Evolutionary conservation across 2,113 vertebrate species (phyloP).

Genomic region (Ahaetulla prasina): DNA sequence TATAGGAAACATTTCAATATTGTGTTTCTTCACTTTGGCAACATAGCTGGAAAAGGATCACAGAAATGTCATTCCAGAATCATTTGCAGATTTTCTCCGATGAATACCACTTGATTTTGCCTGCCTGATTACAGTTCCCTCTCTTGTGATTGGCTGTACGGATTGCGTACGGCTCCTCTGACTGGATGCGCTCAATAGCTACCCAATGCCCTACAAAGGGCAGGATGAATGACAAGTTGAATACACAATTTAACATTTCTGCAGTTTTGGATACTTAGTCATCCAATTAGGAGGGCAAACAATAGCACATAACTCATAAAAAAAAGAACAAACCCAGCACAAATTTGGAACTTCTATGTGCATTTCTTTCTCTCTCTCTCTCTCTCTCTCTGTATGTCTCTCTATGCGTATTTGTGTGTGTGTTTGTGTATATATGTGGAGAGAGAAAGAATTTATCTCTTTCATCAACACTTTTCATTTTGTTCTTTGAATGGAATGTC

Average conservation of each 20-base stretch:
- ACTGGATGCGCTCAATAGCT: slow-evolving; percentile 45
- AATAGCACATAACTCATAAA: slow-evolving; percentile 24
- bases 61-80: slow-evolving; percentile 9
- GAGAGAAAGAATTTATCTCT: slow-evolving; percentile 23
- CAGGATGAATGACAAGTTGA: slow-evolving; percentile 45
- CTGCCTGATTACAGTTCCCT: slow-evolving; percentile 48
- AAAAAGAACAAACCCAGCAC: slow-evolving; percentile 50
- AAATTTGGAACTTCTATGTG: slow-evolving; percentile 53
- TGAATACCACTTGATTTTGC: slow-evolving; percentile 41
- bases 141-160: slow-evolving; percentile 47
- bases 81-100: slow-evolving; percentile 36
- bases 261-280: slow-evolving; percentile 59
- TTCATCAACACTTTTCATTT: slow-evolving; percentile 41
- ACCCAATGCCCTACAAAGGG: slow-evolving; percentile 45
- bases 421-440: slow-evolving; percentile 1
- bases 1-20: slow-evolving; percentile 10
- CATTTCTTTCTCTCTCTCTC: neutral
- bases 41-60: neutral
- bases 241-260: slow-evolving; percentile 52
- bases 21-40: slow-evolving; percentile 10
- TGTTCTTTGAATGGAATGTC: slow-evolving; percentile 49
- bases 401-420: neutral
- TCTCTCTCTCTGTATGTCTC: neutral
- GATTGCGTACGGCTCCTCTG: slow-evolving; percentile 40
- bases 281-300: slow-evolving; percentile 52